Percentiles rank a stretch among this genome's conserved stretches.
Evolutionary conservation across 1,140 invertebrate genomes (phyloP).

Genomic region (Hyles vespertilio): DNA sequence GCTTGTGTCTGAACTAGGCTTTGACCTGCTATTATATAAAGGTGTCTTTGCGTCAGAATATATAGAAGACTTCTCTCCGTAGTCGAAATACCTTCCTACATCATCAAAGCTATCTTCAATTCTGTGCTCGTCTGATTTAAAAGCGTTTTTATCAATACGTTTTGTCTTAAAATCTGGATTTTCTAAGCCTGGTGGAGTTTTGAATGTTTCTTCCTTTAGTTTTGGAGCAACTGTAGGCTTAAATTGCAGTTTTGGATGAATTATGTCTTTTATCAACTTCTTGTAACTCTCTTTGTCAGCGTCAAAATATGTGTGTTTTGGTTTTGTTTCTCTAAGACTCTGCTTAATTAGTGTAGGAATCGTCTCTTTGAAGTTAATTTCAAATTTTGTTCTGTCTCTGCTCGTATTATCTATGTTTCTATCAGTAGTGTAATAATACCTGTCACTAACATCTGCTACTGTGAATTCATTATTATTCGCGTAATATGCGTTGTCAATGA

Average conservation of each 20-base stretch:
- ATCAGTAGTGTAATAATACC: conserved; percentile 37
- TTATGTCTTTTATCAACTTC: conserved; percentile 1
- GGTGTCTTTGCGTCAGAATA: conserved; percentile 18
- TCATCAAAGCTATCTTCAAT: conserved; percentile 9
- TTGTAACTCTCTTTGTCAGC: conserved; percentile 1
- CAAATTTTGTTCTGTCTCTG: conserved; percentile 4
- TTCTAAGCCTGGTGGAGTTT: conserved; percentile 29
- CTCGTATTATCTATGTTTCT: conserved; percentile 5
- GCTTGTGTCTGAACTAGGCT: not conserved
- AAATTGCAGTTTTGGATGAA: conserved; percentile 3
- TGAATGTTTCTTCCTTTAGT: conserved; percentile 21
- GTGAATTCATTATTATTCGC: conserved; percentile 38
- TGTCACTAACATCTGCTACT: conserved; percentile 33
- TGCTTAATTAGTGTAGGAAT: conserved; percentile 1
- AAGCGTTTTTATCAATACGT: conserved; percentile 22
- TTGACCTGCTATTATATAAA: conserved; percentile 17
- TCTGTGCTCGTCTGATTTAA: not conserved
- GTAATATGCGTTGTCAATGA: conserved; percentile 32
- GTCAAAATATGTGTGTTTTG: conserved; percentile 5
- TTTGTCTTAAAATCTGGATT: conserved; percentile 31
- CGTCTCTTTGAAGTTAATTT: not conserved
- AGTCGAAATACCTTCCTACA: conserved; percentile 1
- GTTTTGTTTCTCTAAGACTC: not conserved
- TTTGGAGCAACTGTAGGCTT: conserved; percentile 11
- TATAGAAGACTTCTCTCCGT: conserved; percentile 18